Evolutionary conservation across 1,140 invertebrate genomes (phyloP).

Genomic region (Spodoptera frugiperda): DNA sequence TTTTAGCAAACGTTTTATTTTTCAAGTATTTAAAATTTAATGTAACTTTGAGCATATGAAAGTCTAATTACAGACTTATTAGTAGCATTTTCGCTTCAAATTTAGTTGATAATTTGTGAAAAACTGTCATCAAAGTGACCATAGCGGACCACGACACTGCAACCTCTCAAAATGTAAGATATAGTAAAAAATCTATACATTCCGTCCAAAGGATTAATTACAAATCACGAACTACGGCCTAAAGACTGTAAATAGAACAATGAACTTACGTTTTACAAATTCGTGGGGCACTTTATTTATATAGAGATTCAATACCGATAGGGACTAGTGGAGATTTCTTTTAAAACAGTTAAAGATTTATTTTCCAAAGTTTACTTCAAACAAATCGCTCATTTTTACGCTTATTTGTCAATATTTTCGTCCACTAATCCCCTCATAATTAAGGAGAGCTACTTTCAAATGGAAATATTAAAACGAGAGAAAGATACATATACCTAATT

Average conservation of each 20-base stretch:
- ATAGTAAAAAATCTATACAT: slow-evolving; percentile 82
- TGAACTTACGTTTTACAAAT: slow-evolving; percentile 77
- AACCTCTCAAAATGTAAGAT: slow-evolving; percentile 48
- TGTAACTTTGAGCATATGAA: too few relatives aligned
- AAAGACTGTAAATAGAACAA: slow-evolving; percentile 76
- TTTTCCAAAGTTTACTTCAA: too few relatives aligned
- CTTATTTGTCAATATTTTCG: neutral
- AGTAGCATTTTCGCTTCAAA: too few relatives aligned
- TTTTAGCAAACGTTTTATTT: too few relatives aligned
- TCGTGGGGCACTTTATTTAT: slow-evolving; percentile 78
- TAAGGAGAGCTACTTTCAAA: slow-evolving; percentile 62
- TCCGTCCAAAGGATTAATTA: slow-evolving; percentile 68
- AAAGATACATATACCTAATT: slow-evolving; percentile 59
- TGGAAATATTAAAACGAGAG: slow-evolving; percentile 58
- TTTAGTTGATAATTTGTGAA: too few relatives aligned
- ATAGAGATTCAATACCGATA: slow-evolving; percentile 59
- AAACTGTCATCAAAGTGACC: slow-evolving; percentile 23
- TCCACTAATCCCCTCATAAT: slow-evolving; percentile 24
- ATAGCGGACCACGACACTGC: slow-evolving; percentile 11
- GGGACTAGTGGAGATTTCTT: slow-evolving; percentile 12
- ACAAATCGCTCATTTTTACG: too few relatives aligned
- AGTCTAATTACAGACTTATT: too few relatives aligned
- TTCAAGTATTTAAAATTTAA: too few relatives aligned
- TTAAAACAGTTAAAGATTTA: too few relatives aligned
- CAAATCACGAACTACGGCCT: slow-evolving; percentile 73